phyloP scores from a whole-genome alignment of 2,113 vertebrate species.

The Siniperca chuatsi region DNA sequence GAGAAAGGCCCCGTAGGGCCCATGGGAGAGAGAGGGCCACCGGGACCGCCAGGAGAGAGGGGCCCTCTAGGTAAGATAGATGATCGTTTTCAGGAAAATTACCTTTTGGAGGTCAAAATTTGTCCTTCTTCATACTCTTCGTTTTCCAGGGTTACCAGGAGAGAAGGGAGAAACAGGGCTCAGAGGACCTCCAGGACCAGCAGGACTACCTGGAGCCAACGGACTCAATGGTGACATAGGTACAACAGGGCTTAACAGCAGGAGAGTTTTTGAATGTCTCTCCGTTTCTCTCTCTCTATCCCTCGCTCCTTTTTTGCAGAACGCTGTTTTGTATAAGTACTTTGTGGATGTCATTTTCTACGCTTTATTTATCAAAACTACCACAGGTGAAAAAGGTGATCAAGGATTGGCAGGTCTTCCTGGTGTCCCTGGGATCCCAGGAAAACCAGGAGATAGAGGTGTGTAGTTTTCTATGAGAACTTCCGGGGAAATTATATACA shows the following conservation, averaged over 20 bases:
- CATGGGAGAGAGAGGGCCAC: slow-evolving; percentile 82
- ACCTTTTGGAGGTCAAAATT: neutral
- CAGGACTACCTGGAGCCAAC: slow-evolving; percentile 84
- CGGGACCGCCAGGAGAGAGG: slow-evolving; percentile 82
- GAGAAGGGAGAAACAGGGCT: slow-evolving; percentile 86
- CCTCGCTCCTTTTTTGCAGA: slow-evolving; percentile 29
- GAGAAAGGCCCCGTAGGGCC: slow-evolving; percentile 83
- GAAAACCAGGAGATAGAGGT: slow-evolving; percentile 92
- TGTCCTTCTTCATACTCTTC: neutral
- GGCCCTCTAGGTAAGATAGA: slow-evolving; percentile 85
- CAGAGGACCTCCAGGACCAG: slow-evolving; percentile 80
- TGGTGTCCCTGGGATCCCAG: slow-evolving; percentile 88
- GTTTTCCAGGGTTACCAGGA: slow-evolving; percentile 86
- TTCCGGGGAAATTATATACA: neutral
- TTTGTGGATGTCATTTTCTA: slow-evolving; percentile 50
- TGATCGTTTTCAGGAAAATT: neutral
- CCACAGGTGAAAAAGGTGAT: slow-evolving; percentile 90
- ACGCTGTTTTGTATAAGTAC: slow-evolving; percentile 19
- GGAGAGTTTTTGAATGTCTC: slow-evolving; percentile 36
- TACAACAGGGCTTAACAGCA: slow-evolving; percentile 58
- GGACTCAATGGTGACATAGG: slow-evolving; percentile 91
- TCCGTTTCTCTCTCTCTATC: slow-evolving; percentile 20
- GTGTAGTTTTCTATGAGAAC: neutral
- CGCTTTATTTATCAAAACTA: slow-evolving; percentile 53
- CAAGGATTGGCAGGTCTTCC: slow-evolving; percentile 86